phyloP scores from a whole-genome alignment of 2,888 invertebrate genomes.

The Lomographa bimaculata region DNA sequence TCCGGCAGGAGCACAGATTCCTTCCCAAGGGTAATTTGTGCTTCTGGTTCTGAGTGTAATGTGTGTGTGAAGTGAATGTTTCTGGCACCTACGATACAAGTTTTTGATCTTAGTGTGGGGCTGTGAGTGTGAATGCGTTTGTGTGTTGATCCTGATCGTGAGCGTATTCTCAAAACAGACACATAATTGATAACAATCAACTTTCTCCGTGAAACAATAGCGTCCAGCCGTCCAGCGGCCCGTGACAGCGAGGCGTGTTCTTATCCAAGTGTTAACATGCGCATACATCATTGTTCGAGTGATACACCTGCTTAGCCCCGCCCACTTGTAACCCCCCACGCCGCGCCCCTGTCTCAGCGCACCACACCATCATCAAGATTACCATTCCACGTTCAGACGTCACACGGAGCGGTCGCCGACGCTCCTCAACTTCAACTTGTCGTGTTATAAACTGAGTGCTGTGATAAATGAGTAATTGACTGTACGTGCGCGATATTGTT shows the following conservation, averaged over 20 bases:
- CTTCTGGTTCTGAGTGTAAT: no score
- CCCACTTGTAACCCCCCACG: constrained; percentile 48
- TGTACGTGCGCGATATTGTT: constrained; percentile 42
- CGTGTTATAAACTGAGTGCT: constrained; percentile 63
- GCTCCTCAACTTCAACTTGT: constrained; percentile 39
- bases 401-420: constrained; percentile 54
- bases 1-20: no score
- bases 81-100: no score
- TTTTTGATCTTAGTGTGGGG: no score
- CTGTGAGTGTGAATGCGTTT: no score
- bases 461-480: constrained; percentile 52
- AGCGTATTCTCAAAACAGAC: no score
- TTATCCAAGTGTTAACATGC: constrained; percentile 70
- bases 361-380: constrained; percentile 64
- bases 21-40: no score
- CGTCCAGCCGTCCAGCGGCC: no score
- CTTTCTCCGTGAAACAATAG: constrained; percentile 71
- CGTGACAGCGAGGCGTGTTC: constrained; percentile 80
- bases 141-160: no score
- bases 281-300: constrained; percentile 75
- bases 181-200: no score
- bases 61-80: no score
- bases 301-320: constrained; percentile 76
- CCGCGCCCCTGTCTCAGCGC: constrained; percentile 45
- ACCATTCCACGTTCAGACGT: constrained; percentile 70